Percentiles rank a stretch among this genome's conserved stretches.
Evolutionary conservation across 1,140 invertebrate species (phyloP).

Genomic region (Lepidostoma basale): DNA sequence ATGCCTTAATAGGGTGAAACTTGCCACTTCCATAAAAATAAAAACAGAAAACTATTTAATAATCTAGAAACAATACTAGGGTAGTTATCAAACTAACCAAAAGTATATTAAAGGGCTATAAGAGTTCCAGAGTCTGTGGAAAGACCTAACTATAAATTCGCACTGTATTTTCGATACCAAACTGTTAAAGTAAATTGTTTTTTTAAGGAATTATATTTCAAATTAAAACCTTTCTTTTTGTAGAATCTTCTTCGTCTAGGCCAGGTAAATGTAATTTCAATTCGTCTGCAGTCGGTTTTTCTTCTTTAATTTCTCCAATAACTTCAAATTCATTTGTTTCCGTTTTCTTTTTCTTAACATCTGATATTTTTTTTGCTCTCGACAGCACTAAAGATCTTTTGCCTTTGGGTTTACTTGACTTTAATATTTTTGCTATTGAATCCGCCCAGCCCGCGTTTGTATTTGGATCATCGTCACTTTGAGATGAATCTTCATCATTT

Average conservation of each 20-base stretch:
- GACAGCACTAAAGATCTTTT: conserved; percentile 77
- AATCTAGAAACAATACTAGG: too few species aligned
- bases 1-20: too few species aligned
- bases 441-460: conserved; percentile 70
- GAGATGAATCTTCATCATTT: conserved; percentile 14
- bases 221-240: conserved; percentile 40
- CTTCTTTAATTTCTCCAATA: conserved; percentile 58
- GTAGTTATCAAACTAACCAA: too few species aligned
- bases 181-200: neutral
- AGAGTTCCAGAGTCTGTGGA: too few species aligned
- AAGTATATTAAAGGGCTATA: too few species aligned
- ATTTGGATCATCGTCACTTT: conserved; percentile 35
- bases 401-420: conserved; percentile 73
- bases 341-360: conserved; percentile 60
- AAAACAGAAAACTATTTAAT: too few species aligned
- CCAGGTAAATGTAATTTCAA: conserved; percentile 47
- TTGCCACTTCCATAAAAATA: too few species aligned
- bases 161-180: too few species aligned
- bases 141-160: too few species aligned
- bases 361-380: conserved; percentile 72
- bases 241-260: conserved; percentile 30
- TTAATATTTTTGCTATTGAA: conserved; percentile 76
- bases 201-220: neutral
- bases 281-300: conserved; percentile 50
- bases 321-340: conserved; percentile 61